Base-by-base conservation (phyloP, 2,113 vertebrate genomes). In the Stomatorhinus ivindoensis region DNA sequence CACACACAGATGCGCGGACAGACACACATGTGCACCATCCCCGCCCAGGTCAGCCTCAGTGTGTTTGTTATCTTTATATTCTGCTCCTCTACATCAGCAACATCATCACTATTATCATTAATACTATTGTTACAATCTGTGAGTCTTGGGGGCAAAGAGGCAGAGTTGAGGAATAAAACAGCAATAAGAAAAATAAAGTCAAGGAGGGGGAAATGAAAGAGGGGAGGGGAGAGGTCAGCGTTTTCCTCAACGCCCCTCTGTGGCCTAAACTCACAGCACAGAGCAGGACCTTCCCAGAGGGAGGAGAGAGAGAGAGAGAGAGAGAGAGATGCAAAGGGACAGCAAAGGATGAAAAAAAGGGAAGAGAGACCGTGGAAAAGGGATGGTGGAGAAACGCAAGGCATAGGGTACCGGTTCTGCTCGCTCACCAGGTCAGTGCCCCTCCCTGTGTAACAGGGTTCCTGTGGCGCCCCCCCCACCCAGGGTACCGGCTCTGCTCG, bases 211-310 rank as follows among this genome's bases (percentile, higher is more conserved):
- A 95, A 97, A 96, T 44, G 35, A 97, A 94, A 96, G 51, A 55
- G 51, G 95, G 94, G 96, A 95, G 97, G 97, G 97, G 96, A 97
- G 96, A 98, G 98, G 97, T 99, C 98, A 97, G 96, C 93, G 94
- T 98, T 99, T 99, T 99, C 98, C 97, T 98, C 97, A 98, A 97
- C 97, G 97, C 96, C 95, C 95, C 95, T 96, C 96, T 97, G 97
- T 97, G 97, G 98, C 97, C 98, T 98, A 97, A 97, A 98, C 96
- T 95, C 95, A 96, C 97, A 98, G 96, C 93, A 94, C 96, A 95
- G 92, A 96, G 94, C 94, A 93, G 97, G 97, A 97, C 97, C 97
- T 97, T 98, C 97, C 96, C 96, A 97, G 97, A 80, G 96, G 96
- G 90, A 82, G 58, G 58, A 89, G 35, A 86, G 44, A 53, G 42